Percentiles rank a stretch among this genome's conserved stretches.
Evolutionary conservation across 2,888 invertebrate genomes (phyloP).

Genomic region (Polymixis lichenea): DNA sequence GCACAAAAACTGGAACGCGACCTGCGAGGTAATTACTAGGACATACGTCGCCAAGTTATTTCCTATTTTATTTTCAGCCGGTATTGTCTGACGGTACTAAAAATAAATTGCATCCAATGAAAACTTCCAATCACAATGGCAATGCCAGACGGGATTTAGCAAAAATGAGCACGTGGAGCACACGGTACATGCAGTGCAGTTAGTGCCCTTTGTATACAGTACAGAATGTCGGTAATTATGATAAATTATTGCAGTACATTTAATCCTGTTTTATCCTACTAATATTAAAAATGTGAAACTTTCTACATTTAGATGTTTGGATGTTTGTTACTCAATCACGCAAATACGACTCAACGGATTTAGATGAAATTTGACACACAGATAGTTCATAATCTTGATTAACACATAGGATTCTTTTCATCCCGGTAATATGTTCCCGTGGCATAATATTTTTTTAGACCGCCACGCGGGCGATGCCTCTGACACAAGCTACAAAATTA

Average conservation of each 20-base stretch:
- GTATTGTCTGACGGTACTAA: conserved; percentile 39
- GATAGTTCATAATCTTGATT: no score
- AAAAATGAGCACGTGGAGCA: background rate
- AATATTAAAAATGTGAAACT: no score
- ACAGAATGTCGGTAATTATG: background rate
- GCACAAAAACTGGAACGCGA: conserved; percentile 4
- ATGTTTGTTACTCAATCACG: no score
- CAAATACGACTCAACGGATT: no score
- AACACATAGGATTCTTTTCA: no score
- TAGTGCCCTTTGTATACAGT: background rate
- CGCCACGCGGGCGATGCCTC: no score
- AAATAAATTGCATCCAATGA: conserved; percentile 41
- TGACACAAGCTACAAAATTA: background rate
- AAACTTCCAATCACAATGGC: conserved; percentile 26
- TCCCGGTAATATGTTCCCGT: no score
- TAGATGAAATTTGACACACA: no score
- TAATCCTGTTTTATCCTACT: background rate
- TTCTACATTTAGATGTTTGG: no score
- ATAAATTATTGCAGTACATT: background rate
- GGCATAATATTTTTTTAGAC: no score
- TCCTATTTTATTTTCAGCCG: conserved; percentile 41
- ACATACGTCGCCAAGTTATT: conserved; percentile 35
- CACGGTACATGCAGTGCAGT: background rate
- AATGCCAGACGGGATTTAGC: conserved; percentile 13
- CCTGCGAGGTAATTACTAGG: conserved; percentile 35